These are phyloP conservation scores for Amyelois transitella DNA, from an alignment of 1,140 invertebrate species.

Conservation along the genomic window DNA sequence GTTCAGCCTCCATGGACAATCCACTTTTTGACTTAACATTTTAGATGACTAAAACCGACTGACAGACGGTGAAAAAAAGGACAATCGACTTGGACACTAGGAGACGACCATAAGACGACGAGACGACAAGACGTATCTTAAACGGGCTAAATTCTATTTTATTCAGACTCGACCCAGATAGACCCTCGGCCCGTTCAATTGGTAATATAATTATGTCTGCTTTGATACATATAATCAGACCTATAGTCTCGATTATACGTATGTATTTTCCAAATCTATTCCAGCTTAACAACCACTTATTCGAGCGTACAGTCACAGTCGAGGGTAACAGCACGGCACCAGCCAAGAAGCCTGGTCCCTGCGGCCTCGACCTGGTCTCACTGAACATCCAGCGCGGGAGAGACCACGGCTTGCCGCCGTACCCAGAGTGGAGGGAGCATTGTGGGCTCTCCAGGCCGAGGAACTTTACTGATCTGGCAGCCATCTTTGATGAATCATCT, in stretches of 20 bases:
- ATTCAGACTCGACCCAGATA: too few relatives aligned
- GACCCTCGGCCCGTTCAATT: too few relatives aligned
- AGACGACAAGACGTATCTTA: too few relatives aligned
- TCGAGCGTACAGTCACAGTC: conserved; percentile 73
- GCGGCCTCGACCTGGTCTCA: conserved; percentile 88
- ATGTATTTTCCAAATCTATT: conserved; percentile 17
- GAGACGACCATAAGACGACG: too few relatives aligned
- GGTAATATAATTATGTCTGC: too few relatives aligned
- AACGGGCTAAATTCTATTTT: too few relatives aligned
- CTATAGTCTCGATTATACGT: neutral
- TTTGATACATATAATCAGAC: too few relatives aligned
- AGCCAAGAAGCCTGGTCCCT: conserved; percentile 51
- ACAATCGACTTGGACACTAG: too few relatives aligned
- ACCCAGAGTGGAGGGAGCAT: conserved; percentile 83
- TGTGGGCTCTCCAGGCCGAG: conserved; percentile 81
- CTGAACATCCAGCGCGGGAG: conserved; percentile 91
- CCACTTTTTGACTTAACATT: too few relatives aligned
- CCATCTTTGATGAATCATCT: conserved; percentile 77
- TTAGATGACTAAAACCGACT: too few relatives aligned
- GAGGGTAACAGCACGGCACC: conserved; percentile 4
- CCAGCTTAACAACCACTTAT: conserved; percentile 84
- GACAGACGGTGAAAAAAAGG: too few relatives aligned
- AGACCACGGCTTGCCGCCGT: conserved; percentile 90
- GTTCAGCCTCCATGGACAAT: too few relatives aligned
- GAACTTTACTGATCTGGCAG: conserved; percentile 84